Base-by-base conservation (phyloP, 2,888 invertebrate genomes). In the Netelia inedita region DNA sequence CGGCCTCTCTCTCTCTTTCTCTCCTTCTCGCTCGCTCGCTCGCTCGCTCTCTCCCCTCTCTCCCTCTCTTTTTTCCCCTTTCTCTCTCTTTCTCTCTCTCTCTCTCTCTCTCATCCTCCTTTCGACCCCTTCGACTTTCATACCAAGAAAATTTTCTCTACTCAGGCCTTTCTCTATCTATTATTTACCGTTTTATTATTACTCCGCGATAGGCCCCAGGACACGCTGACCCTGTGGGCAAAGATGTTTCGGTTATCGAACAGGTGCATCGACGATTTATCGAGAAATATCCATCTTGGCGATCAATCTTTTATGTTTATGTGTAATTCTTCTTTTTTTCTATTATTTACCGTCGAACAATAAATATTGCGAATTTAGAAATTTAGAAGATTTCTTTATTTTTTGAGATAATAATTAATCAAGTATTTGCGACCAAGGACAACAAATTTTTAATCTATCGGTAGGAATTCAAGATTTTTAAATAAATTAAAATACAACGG, bases 1-100 rank as follows among this genome's bases (percentile, higher is more conserved):
- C 86, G 73, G 68, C 75, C 79, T 85, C 87, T 83, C 76, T 14
- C 86, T 82, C 75, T 57, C 79, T 80, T 74, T 74, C 63, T 85
- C 83, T 78, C 75, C 68, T 85, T 80, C 79, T 81, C n/a, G n/a
- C n/a, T n/a, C n/a, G n/a, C n/a, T n/a, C n/a, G n/a, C n/a, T n/a
- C n/a, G n/a, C 87, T 84, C 46, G 53, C 80, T 85, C 86, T 83
- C 61, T 72, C 11, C 83, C 76, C 74, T 61, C 79, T 82, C 76
- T 83, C 80, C 80, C 80, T 16, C 55, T 19, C 74, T 68, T 78
- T 57, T 79, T 71, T 69, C 78, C 79, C 63, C 84, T 85, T 78
- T 83, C 72, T 83, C 80, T 66, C 71, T 46, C 68, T 79, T n/a
- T 75, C 61, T 65, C 63, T 79, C 59, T 66, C 71, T 46, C 68